Base-by-base conservation (phyloP, 2,888 invertebrate species). In the Schizotus pectinicornis region DNA sequence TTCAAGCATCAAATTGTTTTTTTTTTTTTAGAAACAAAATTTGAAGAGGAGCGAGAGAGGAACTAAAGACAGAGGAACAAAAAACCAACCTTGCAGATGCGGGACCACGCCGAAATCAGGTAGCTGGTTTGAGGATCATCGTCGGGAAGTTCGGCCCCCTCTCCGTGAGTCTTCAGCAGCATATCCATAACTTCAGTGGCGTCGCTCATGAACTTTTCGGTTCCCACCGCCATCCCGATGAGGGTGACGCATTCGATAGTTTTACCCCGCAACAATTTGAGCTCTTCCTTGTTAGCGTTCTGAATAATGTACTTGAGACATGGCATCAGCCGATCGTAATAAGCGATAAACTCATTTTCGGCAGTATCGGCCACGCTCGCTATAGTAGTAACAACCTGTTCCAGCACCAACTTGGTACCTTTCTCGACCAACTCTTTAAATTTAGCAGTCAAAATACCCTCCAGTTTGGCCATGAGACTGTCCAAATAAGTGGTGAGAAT, bases 221-320 rank as follows among this genome's bases (percentile, higher is more conserved):
- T 84, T 2, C 92, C 92, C 13, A 92, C 92, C 32, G 92, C 92
- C 67, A 91, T 79, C 70, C 99, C 99, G 77, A 99, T 98, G 56
- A 99, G 86, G 76, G 97, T 97, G 65, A 99, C 95, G 77, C 99
- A 99, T 80, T 99, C 99, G 66, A 99, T 99, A 1, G 98, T 96
- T 82, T 99, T 99, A 58, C 98, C 98, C 50, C 98, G 86, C 34
- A 99, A 83, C 81, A 98, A 85, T 74, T 95, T 91, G 63, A 96
- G 83, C 73, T 97, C 95, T 30, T 89, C 88, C 12, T 89, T 89
- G 67, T 88, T 92, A 6, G 97, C 96, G 78, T 98, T 94, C 72
- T 94, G 90, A 69, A 99, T 95, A 59, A 99, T 98, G 79, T 94
- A 98, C 79, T 98, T 98, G 63, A 99, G 85, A 75, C 94, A 95